Evolutionary conservation across 2,888 invertebrate genomes (phyloP), one percentile per base, ranked within the genome.

Genomic region (Latrodectus elegans): DNA sequence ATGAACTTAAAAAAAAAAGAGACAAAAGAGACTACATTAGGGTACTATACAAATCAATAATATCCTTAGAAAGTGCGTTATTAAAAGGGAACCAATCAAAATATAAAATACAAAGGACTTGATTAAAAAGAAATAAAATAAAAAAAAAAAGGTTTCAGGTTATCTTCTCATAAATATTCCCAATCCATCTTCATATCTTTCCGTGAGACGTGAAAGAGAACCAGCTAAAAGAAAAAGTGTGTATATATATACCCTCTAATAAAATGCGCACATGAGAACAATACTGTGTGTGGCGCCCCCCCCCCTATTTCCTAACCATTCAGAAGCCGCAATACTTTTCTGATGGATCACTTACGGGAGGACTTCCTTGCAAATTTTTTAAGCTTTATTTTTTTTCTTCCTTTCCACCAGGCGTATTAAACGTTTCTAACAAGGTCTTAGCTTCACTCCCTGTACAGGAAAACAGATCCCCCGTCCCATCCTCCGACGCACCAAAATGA

Each of bases 401-500:
- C 38, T 38, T 38, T 6, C 38, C 38, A 6, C 38, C 38, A 38
- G 38, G 38, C 38, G n/a, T n/a, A 60, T 60, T 60, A 60, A 60
- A 60, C 60, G 60, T 60, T 60, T 60, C n/a, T 12, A 71, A 53
- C 49, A 55, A 17, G 55, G 17, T 15, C 55, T 60, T 77, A 72
- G 76, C 83, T 83, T 65, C n/a, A 11, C 70, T 65, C 65, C 52
- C 14, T 22, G 82, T 53, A 68, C 67, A 65, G 22, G 51, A 64
- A 38, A 71, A 76, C 83, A 83, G 72, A 76, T 77, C 77, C 73
- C 77, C 73, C 77, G 65, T 78, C 77, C 65, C 17, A 65, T 78
- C 84, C 60, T 55, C 49, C 68, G 14, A n/a, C 60, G 53, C 67
- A 49, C 15, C 70, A 65, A 65, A 78, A 84, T 77, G 84, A 84